Conservation (phyloP, 2,888 invertebrate genomes). For the Napeogenes inachia region DNA sequence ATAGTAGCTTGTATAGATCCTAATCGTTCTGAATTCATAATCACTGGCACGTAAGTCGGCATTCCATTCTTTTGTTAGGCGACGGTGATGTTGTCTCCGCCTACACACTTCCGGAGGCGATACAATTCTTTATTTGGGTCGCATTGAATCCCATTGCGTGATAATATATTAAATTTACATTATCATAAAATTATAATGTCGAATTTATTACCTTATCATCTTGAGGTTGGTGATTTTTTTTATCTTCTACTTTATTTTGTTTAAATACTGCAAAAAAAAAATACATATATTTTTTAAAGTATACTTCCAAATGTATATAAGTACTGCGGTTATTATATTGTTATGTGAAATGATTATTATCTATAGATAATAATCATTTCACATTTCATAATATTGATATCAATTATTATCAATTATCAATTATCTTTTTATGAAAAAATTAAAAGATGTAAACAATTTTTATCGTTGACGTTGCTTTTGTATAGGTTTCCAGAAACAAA, state of each 20-base stretch:
- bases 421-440: too few species aligned
- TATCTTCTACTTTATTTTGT: not conserved
- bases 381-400: too few species aligned
- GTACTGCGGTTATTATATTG: too few species aligned
- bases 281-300: too few species aligned
- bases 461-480: too few species aligned
- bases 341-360: too few species aligned
- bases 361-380: too few species aligned
- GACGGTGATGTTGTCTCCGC: conserved; percentile 43
- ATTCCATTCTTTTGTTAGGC: conserved; percentile 63
- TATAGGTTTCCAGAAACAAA: too few species aligned
- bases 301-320: too few species aligned
- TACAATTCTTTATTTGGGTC: conserved; percentile 42
- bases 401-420: too few species aligned
- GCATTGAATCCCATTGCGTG: conserved; percentile 22
- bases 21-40: conserved; percentile 24
- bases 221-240: not conserved
- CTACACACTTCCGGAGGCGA: conserved; percentile 68
- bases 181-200: conserved; percentile 14
- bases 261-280: too few species aligned
- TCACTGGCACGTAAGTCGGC: conserved; percentile 55
- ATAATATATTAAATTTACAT: conserved; percentile 27
- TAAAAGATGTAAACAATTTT: too few species aligned
- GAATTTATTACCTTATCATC: conserved; percentile 18
- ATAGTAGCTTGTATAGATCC: conserved; percentile 22